Evolutionary conservation across 1,140 invertebrate genomes (phyloP).

Genomic region (Riptortus pedestris): DNA sequence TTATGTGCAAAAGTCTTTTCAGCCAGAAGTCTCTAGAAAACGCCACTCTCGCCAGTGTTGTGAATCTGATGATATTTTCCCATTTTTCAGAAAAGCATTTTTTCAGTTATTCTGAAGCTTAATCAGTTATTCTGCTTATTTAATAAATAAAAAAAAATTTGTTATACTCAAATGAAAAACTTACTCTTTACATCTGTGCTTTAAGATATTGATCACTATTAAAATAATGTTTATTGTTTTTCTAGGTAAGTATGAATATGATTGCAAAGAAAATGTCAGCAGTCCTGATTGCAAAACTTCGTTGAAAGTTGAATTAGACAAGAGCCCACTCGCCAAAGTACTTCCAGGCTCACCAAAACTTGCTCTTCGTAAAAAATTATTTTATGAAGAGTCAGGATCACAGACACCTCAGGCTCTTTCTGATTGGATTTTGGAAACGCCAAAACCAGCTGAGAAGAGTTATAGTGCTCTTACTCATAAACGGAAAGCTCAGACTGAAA

Average conservation of each 20-base stretch:
- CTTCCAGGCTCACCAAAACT: not conserved
- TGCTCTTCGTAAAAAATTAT: not conserved
- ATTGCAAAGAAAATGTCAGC: not conserved
- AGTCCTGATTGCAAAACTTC: not conserved
- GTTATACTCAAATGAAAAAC: too few relatives aligned
- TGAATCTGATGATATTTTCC: too few relatives aligned
- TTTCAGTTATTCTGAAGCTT: too few relatives aligned
- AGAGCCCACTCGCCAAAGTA: not conserved
- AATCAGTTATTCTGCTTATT: too few relatives aligned
- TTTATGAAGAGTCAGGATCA: not conserved
- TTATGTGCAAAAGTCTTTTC: too few relatives aligned
- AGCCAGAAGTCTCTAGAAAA: too few relatives aligned
- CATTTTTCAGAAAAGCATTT: too few relatives aligned
- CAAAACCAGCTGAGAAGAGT: not conserved
- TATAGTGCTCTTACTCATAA: not conserved
- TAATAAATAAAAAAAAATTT: too few relatives aligned
- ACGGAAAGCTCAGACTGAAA: not conserved
- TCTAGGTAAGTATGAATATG: not conserved
- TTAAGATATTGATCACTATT: too few relatives aligned
- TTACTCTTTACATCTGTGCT: too few relatives aligned
- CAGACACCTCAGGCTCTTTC: not conserved
- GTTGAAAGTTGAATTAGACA: not conserved
- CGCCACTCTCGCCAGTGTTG: too few relatives aligned
- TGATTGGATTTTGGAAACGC: not conserved
- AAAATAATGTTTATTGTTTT: too few relatives aligned